A percentile compares a stretch with the other conserved stretches of the same genome.
These are phyloP conservation scores for Mythimna vitellina DNA, from an alignment of 2,888 invertebrate species.

Conservation along the genomic window DNA sequence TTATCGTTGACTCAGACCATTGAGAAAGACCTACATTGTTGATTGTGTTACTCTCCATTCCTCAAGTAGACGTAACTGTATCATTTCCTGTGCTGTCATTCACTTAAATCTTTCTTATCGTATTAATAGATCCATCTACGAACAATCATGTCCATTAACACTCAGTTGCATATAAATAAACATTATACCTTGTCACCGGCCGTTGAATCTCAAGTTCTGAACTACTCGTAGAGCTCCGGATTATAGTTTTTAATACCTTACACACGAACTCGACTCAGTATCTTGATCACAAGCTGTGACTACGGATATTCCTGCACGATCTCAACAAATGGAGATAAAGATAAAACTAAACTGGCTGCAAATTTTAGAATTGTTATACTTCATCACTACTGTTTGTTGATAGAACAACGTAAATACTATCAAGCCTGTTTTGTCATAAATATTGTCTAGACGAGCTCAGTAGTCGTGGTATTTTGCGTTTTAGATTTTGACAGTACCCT, in stretches of 20 bases:
- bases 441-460: constrained; percentile 60
- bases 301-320: constrained; percentile 81
- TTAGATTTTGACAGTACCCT: constrained; percentile 56
- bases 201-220: constrained; percentile 32
- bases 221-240: constrained; percentile 37
- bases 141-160: constrained; percentile 56
- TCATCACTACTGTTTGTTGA: constrained; percentile 49
- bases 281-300: constrained; percentile 73
- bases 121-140: constrained; percentile 50
- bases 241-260: constrained; percentile 75
- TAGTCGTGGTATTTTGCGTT: constrained; percentile 54
- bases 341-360: constrained; percentile 69
- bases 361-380: constrained; percentile 48
- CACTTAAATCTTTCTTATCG: constrained; percentile 30
- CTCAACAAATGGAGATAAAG: constrained; percentile 74
- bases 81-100: constrained; percentile 32
- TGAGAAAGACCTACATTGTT: neutral
- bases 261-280: constrained; percentile 79
- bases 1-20: neutral
- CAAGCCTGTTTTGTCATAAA: constrained; percentile 58
- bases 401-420: constrained; percentile 30
- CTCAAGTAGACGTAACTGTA: constrained; percentile 3
- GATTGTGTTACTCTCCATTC: neutral
- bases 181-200: constrained; percentile 43
- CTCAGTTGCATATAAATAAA: constrained; percentile 56